Evolutionary conservation across 2,113 vertebrate genomes (phyloP).

Genomic region (Catagonus wagneri): DNA sequence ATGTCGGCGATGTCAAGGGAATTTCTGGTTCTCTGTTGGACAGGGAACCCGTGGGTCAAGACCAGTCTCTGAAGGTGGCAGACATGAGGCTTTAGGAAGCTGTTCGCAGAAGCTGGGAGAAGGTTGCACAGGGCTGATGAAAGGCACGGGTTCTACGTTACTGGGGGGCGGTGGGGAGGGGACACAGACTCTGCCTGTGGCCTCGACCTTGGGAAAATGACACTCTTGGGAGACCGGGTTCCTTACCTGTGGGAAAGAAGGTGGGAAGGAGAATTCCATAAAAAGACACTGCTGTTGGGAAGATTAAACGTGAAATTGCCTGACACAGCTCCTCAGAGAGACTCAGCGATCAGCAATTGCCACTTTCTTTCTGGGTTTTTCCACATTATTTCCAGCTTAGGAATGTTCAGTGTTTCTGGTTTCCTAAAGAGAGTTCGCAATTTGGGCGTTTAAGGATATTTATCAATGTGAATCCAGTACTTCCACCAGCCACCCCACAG

Average conservation of each 20-base stretch:
- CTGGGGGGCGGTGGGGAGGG: not conserved
- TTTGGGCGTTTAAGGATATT: not conserved
- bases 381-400: not conserved
- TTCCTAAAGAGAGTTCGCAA: not conserved
- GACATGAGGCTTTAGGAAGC: fast-evolving
- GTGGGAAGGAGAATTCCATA: no score
- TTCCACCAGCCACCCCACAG: not conserved
- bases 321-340: not conserved
- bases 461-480: not conserved
- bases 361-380: not conserved
- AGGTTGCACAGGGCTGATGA: not conserved
- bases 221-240: not conserved
- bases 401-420: not conserved
- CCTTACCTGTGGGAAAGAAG: not conserved
- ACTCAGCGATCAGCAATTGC: fast-evolving
- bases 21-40: not conserved
- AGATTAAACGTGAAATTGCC: not conserved
- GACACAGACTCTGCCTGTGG: not conserved
- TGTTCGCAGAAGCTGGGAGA: not conserved
- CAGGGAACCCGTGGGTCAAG: no score
- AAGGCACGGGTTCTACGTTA: not conserved
- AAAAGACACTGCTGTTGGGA: not conserved
- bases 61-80: not conserved
- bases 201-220: not conserved
- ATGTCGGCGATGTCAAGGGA: fast-evolving